Evolutionary conservation across 2,797 vertebrate species (phyloP).

Genomic region (Chaetodon trifasciatus): DNA sequence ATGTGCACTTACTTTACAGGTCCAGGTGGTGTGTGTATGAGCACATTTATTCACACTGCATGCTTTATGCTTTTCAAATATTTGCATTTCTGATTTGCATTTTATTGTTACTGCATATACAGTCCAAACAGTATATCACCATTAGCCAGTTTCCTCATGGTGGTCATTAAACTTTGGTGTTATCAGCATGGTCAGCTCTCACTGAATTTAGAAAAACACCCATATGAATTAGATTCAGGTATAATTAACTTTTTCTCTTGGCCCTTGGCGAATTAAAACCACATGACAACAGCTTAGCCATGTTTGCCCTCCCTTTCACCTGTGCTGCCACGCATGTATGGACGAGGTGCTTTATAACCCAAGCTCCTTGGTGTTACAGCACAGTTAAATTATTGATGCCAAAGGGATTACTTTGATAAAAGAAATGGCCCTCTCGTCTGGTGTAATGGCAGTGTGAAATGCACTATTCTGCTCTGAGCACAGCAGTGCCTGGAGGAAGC

Average conservation of each 20-base stretch:
- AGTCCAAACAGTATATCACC: neutral
- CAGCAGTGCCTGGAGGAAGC: conserved; percentile 33
- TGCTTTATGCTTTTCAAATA: neutral
- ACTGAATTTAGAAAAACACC: too few relatives aligned
- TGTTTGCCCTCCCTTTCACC: conserved; percentile 30
- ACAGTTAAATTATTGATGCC: conserved; percentile 70
- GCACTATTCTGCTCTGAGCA: conserved; percentile 29
- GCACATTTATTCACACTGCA: neutral
- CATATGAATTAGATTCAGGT: neutral
- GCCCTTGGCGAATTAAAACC: neutral
- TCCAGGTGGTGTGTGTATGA: neutral
- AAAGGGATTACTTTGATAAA: conserved; percentile 63
- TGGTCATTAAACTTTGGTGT: neutral
- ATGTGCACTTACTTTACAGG: neutral
- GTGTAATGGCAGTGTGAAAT: conserved; percentile 39
- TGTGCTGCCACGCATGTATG: conserved; percentile 16
- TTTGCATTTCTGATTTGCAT: neutral
- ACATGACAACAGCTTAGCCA: neutral
- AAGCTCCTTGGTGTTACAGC: conserved; percentile 47
- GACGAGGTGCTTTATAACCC: conserved; percentile 25
- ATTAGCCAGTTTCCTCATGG: neutral
- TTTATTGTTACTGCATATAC: neutral
- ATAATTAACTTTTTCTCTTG: neutral
- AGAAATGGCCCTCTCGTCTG: conserved; percentile 53
- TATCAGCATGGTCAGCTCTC: neutral